Evolutionary conservation across 1,140 invertebrate genomes (phyloP).

Genomic region (Cotesia typhae): DNA sequence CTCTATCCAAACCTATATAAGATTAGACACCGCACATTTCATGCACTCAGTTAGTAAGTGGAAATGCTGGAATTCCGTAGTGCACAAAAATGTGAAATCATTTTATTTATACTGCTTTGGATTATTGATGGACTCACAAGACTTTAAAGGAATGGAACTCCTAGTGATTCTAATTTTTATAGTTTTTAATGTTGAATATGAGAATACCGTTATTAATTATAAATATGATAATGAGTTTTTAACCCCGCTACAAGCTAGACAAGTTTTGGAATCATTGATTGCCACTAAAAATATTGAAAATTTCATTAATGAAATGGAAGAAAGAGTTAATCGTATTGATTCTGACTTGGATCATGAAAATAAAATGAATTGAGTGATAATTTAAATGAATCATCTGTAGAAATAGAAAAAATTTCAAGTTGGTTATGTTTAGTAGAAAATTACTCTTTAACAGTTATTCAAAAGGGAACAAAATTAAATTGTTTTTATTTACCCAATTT

Average conservation of each 20-base stretch:
- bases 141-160: neutral
- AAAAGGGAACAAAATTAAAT: neutral
- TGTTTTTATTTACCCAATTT: neutral
- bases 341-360: neutral
- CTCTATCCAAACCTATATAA: neutral
- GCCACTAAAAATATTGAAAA: neutral
- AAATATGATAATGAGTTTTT: neutral
- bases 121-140: neutral
- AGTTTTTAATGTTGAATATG: neutral
- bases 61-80: neutral
- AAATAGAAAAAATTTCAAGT: neutral
- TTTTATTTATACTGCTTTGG: conserved; percentile 1
- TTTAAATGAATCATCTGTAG: neutral
- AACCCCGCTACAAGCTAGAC: neutral
- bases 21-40: neutral
- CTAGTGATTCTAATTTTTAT: neutral
- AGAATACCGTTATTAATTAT: neutral
- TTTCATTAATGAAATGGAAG: conserved; percentile 15
- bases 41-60: neutral
- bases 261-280: conserved; percentile 8
- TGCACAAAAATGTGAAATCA: conserved; percentile 6
- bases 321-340: neutral
- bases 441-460: neutral
- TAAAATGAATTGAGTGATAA: neutral
- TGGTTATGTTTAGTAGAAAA: neutral